These are phyloP conservation scores for Exaiptasia diaphana DNA, from an alignment of 64 coral and sea anemone genomes.

Conservation along the genomic window DNA sequence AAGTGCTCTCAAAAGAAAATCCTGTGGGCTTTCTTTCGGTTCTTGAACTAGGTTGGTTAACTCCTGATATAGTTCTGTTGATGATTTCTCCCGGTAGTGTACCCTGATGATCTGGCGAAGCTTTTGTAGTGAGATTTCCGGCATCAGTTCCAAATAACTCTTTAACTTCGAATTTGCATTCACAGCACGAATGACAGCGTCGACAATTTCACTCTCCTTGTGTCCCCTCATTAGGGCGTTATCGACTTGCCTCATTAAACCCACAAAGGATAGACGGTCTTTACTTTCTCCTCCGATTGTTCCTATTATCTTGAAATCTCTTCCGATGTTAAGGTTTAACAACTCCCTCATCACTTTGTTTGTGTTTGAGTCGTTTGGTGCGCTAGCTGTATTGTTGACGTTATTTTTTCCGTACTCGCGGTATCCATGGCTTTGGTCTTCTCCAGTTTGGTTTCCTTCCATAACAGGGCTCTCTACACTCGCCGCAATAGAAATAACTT, in stretches of 20 bases:
- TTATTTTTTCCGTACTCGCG: too few relatives aligned
- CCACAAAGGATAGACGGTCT: constrained; percentile 1
- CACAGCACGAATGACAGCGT: constrained; percentile 12
- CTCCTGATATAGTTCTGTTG: constrained; percentile 37
- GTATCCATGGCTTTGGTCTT: too few relatives aligned
- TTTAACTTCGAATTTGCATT: constrained; percentile 3
- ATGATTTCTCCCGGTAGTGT: constrained; percentile 15
- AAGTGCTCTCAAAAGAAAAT: constrained; percentile 42
- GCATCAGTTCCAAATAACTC: constrained; percentile 10
- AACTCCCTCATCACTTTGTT: not conserved
- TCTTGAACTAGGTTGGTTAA: constrained; percentile 33
- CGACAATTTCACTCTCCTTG: constrained; percentile 15
- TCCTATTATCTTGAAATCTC: constrained; percentile 12
- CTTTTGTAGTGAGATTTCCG: constrained; percentile 1
- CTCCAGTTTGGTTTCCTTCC: too few relatives aligned
- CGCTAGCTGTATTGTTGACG: too few relatives aligned
- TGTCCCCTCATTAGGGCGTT: not conserved
- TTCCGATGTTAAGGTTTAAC: not conserved
- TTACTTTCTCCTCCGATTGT: not conserved
- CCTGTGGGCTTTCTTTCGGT: constrained; percentile 56
- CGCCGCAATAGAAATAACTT: too few relatives aligned
- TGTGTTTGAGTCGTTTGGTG: too few relatives aligned
- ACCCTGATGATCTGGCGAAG: constrained; percentile 9
- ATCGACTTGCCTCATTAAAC: constrained; percentile 24
- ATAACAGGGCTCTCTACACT: too few relatives aligned